Evolutionary conservation across 37 sponge, comb jelly and placozoan species (phyloP).

Genomic region (Corticium candelabrum): DNA sequence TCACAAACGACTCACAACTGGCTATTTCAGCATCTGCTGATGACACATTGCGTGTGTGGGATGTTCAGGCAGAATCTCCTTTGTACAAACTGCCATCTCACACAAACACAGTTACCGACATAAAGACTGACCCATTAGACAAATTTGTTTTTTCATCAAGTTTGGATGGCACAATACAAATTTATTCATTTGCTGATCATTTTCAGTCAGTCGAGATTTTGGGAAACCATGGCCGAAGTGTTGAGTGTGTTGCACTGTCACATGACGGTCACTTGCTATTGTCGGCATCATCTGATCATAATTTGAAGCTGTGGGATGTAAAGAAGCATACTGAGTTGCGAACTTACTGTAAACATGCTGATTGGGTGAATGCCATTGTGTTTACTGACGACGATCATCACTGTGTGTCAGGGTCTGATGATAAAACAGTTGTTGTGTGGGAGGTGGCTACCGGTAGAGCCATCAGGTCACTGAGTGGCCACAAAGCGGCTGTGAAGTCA

Average conservation of each 20-base stretch:
- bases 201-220: not conserved
- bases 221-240: not conserved
- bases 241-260: not conserved
- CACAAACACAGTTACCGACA: not conserved
- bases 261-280: not conserved
- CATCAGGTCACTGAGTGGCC: conserved; percentile 33
- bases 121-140: not conserved
- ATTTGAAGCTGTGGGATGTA: conserved; percentile 48
- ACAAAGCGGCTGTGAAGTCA: conserved; percentile 19
- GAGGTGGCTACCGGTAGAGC: conserved; percentile 21
- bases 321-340: conserved; percentile 13
- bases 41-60: not conserved
- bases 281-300: conserved; percentile 19
- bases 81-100: not conserved
- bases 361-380: conserved; percentile 11
- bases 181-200: not conserved
- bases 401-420: conserved; percentile 21
- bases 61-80: not conserved
- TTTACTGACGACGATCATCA: conserved; percentile 29
- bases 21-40: conserved; percentile 20
- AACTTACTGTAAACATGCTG: not conserved
- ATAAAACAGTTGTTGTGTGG: conserved; percentile 42
- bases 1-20: not conserved
- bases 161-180: not conserved
- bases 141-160: not conserved